These are phyloP conservation scores for Pycnomerus fuliginosus DNA, from an alignment of 2,888 invertebrate species.

Conservation along the genomic window DNA sequence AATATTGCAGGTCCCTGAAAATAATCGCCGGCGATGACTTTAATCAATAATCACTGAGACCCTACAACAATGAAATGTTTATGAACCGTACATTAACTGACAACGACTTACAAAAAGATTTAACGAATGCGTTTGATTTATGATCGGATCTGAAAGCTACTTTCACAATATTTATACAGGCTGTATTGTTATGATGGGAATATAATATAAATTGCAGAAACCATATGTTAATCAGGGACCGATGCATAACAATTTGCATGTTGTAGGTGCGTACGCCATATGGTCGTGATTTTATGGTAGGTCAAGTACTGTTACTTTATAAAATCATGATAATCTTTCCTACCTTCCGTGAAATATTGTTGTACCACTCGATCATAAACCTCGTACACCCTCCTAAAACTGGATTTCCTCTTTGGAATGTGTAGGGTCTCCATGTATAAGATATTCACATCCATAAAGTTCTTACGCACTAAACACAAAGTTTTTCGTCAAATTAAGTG, in stretches of 20 bases:
- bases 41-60: too few relatives aligned
- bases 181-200: conserved; percentile 11
- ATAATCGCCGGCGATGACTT: too few relatives aligned
- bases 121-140: too few relatives aligned
- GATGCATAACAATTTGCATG: conserved; percentile 15
- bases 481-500: too few relatives aligned
- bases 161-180: too few relatives aligned
- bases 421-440: conserved; percentile 19
- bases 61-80: too few relatives aligned
- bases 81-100: too few relatives aligned
- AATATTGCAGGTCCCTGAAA: too few relatives aligned
- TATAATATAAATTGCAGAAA: conserved; percentile 11
- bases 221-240: conserved; percentile 21
- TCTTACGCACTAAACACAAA: too few relatives aligned
- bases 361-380: conserved; percentile 36
- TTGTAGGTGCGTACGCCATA: conserved; percentile 21
- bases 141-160: conserved; percentile 3
- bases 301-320: conserved; percentile 14
- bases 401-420: conserved; percentile 32
- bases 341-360: conserved; percentile 37
- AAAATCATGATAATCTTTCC: background rate
- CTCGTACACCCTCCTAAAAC: conserved; percentile 37
- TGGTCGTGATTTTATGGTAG: conserved; percentile 21
- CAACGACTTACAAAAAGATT: too few relatives aligned
- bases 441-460: conserved; percentile 23